Conservation (phyloP, 2,113 vertebrate species). For the Ptychochromis oligacanthus region DNA sequence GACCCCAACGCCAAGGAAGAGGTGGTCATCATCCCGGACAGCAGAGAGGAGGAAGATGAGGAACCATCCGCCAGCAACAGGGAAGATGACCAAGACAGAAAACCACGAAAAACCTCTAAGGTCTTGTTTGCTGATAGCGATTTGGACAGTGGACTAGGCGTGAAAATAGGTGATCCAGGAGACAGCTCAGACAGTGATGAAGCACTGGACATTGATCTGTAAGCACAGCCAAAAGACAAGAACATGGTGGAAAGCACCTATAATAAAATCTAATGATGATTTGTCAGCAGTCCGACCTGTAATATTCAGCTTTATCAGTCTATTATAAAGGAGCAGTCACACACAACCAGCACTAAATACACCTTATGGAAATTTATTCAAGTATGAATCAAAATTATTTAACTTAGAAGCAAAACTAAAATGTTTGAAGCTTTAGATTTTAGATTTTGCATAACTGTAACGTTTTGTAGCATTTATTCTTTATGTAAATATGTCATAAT, state of each 20-base stretch:
- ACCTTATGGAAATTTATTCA: not conserved
- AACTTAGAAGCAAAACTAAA: not conserved
- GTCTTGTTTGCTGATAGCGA: conserved; percentile 48
- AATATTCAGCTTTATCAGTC: not conserved
- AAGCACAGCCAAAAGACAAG: not conserved
- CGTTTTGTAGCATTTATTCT: not conserved
- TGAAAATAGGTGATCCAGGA: conserved; percentile 41
- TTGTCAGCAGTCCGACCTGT: not conserved
- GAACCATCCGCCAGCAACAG: conserved; percentile 17
- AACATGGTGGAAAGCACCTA: not conserved
- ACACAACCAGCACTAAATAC: not conserved
- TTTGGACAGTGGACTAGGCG: conserved; percentile 59
- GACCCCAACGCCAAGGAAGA: conserved; percentile 79
- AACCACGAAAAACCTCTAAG: not conserved
- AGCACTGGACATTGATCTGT: conserved; percentile 8
- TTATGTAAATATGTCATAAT: conserved; percentile 26
- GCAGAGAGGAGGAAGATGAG: conserved; percentile 58
- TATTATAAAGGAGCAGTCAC: not conserved
- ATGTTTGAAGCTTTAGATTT: not conserved
- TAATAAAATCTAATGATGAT: conserved; percentile 25
- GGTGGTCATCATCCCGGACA: conserved; percentile 78
- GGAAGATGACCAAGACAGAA: conserved; percentile 7
- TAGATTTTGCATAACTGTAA: not conserved
- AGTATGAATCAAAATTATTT: not conserved
- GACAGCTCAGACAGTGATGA: conserved; percentile 22